These are phyloP conservation scores for Torymus auratus DNA, from an alignment of 2,888 invertebrate species.

Conservation along the genomic window DNA sequence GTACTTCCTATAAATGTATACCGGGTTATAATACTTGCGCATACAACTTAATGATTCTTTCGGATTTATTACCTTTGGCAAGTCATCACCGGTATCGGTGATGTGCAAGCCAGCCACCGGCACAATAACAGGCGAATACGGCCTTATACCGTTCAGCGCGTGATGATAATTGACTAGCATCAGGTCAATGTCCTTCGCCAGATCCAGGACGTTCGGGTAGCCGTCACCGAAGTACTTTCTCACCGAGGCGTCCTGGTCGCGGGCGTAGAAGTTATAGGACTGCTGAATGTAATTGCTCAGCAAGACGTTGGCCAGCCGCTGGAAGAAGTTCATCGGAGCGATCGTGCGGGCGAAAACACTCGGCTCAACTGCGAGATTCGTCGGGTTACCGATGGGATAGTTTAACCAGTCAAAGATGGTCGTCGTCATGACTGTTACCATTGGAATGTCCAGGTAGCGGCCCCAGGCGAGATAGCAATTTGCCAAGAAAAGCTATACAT, in stretches of 20 bases:
- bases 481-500: conserved; percentile 59
- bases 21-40: not conserved
- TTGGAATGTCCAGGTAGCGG: conserved; percentile 64
- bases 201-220: conserved; percentile 60
- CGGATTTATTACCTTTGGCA: conserved; percentile 15
- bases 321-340: conserved; percentile 65
- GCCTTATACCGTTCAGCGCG: conserved; percentile 77
- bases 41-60: not conserved
- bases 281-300: not conserved
- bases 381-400: conserved; percentile 64
- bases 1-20: conserved; percentile 64
- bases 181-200: conserved; percentile 70
- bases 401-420: conserved; percentile 68
- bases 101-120: conserved; percentile 79
- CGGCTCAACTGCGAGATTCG: conserved; percentile 63
- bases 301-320: conserved; percentile 66
- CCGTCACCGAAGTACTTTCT: conserved; percentile 65
- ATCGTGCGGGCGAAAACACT: conserved; percentile 57
- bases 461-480: conserved; percentile 65
- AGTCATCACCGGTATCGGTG: conserved; percentile 46
- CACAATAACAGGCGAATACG: conserved; percentile 77
- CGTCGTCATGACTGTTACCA: conserved; percentile 63
- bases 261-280: conserved; percentile 59
- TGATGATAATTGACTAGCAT: conserved; percentile 79
- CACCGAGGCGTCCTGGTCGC: conserved; percentile 59